Conservation (phyloP, 2,797 vertebrate species). For the Molothrus ater region DNA sequence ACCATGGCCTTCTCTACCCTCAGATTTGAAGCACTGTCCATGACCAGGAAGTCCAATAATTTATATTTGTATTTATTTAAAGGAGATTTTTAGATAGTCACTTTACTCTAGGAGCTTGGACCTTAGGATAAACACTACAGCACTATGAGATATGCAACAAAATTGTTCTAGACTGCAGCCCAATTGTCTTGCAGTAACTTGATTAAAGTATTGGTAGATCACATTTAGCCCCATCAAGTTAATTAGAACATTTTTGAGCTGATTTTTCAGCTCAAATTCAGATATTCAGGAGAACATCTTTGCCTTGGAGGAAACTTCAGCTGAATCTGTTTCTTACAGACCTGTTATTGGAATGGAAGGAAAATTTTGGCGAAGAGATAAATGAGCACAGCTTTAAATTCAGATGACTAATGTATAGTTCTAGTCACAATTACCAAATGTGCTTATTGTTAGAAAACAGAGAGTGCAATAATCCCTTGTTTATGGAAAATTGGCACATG, state of each 20-base stretch:
- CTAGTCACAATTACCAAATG: conserved; percentile 14
- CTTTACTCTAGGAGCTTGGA: background rate
- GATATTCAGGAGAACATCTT: background rate
- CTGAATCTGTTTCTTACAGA: background rate
- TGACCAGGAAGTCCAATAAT: background rate
- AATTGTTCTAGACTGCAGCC: background rate
- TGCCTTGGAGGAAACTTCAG: background rate
- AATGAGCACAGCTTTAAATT: conserved; percentile 20
- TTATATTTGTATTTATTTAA: background rate
- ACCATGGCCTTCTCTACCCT: background rate
- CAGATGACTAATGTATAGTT: background rate
- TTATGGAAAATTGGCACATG: conserved; percentile 58
- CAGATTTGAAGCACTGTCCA: background rate
- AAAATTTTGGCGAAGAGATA: background rate
- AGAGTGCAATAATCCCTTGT: conserved; percentile 30
- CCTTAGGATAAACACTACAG: background rate
- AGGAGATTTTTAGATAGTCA: background rate
- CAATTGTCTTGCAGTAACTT: background rate
- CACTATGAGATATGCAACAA: background rate
- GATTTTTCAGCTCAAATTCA: background rate
- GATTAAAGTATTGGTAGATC: background rate
- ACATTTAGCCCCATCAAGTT: background rate
- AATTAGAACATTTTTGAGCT: background rate
- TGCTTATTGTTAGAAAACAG: conserved; percentile 62
- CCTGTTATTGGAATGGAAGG: background rate